Conservation (phyloP, 2,113 vertebrate genomes). For the Myxocyprinus asiaticus region DNA sequence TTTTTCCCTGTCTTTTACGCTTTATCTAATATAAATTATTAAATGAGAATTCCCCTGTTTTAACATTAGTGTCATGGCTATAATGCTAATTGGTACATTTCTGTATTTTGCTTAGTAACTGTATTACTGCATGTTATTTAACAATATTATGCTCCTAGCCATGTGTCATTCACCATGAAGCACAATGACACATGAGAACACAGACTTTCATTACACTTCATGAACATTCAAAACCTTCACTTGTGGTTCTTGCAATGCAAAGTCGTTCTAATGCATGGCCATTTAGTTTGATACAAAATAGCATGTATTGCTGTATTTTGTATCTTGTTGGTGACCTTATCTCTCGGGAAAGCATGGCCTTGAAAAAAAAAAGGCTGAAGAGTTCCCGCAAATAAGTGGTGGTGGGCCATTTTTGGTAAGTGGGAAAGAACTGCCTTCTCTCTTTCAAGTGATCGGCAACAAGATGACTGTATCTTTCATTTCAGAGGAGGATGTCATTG, state of each 20-base stretch:
- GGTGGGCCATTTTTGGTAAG: conserved; percentile 57
- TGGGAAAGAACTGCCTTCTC: conserved; percentile 22
- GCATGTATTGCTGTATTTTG: conserved; percentile 51
- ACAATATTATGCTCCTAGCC: conserved; percentile 39
- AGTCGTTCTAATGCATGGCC: not conserved
- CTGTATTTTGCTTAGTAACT: no score
- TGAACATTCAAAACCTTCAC: not conserved
- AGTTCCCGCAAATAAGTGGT: conserved; percentile 17
- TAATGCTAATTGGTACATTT: no score
- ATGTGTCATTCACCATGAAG: conserved; percentile 5
- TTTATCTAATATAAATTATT: no score
- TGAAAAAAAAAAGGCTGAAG: not conserved
- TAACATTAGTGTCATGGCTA: not conserved
- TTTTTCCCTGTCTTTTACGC: no score
- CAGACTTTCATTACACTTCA: not conserved
- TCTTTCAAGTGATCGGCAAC: not conserved
- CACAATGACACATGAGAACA: not conserved
- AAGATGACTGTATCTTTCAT: conserved; percentile 72
- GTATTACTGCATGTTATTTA: conserved; percentile 19
- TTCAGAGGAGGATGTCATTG: conserved; percentile 82
- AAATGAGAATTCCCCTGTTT: not conserved
- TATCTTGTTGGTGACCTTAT: conserved; percentile 52
- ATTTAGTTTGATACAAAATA: conserved; percentile 58
- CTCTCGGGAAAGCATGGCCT: not conserved
- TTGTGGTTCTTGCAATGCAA: not conserved